Conservation (phyloP, 2,113 vertebrate genomes). For the Spermophilus dauricus region DNA sequence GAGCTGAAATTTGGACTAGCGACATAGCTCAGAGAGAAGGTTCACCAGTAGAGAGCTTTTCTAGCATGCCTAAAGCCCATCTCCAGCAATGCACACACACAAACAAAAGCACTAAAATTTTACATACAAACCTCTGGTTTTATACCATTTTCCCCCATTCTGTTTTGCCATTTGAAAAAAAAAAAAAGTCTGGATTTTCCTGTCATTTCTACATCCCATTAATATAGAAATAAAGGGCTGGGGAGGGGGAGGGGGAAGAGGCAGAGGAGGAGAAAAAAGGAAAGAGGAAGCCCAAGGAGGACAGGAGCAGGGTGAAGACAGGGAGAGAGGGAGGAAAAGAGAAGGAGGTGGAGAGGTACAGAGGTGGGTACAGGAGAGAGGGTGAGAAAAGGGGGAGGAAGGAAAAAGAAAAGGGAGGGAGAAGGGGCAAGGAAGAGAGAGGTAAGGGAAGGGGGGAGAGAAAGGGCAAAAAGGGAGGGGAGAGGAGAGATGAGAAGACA, state of each 20-base stretch:
- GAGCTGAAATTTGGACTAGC: background rate
- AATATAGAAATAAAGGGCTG: background rate
- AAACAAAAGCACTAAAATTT: background rate
- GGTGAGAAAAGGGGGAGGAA: too few species aligned
- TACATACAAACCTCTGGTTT: background rate
- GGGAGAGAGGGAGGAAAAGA: background rate
- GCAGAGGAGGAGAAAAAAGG: background rate
- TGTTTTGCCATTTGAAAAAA: background rate
- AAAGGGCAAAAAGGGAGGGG: background rate
- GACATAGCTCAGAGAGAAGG: background rate
- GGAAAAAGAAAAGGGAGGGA: too few species aligned
- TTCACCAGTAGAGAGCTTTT: background rate
- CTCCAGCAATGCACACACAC: background rate
- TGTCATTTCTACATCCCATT: background rate
- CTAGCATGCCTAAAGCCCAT: background rate
- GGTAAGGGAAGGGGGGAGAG: rapidly evolving
- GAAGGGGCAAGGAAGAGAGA: too few species aligned
- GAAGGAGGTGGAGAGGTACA: too few species aligned
- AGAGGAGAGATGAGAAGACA: too few species aligned
- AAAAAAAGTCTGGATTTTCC: constrained; percentile 41
- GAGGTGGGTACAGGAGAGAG: background rate
- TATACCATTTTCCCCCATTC: background rate
- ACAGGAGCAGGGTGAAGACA: too few species aligned
- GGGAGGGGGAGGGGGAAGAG: background rate
- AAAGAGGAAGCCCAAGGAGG: background rate